Evolutionary conservation across 2,888 invertebrate genomes (phyloP).

Genomic region (Strigamia crassipes): DNA sequence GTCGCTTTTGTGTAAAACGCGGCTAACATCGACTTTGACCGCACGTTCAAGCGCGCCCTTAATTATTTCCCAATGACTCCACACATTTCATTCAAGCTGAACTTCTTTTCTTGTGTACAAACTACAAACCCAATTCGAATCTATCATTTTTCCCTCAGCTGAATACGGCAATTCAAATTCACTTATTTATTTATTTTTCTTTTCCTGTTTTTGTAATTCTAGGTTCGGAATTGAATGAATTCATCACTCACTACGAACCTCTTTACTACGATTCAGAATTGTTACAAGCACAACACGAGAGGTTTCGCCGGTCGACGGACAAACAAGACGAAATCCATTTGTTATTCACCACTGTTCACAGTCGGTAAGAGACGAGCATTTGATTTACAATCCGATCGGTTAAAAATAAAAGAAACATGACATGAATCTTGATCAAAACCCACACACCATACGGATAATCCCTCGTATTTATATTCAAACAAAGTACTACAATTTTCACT

Average conservation of each 20-base stretch:
- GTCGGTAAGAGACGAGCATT: constrained; percentile 63
- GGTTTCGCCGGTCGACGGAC: constrained; percentile 59
- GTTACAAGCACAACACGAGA: constrained; percentile 61
- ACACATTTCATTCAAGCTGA: constrained; percentile 29
- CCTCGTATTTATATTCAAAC: constrained; percentile 17
- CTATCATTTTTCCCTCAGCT: neutral
- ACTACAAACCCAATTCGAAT: neutral
- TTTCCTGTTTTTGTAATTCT: constrained; percentile 51
- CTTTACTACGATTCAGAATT: constrained; percentile 71
- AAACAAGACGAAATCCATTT: constrained; percentile 63
- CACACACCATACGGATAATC: neutral
- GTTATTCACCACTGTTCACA: constrained; percentile 69
- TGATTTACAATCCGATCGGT: constrained; percentile 29
- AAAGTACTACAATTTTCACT: constrained; percentile 13
- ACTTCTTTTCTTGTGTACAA: neutral
- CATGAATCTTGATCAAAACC: constrained; percentile 14
- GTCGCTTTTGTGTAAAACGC: constrained; percentile 26
- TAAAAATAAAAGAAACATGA: constrained; percentile 25
- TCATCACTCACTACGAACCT: constrained; percentile 79
- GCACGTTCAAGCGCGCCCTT: constrained; percentile 23
- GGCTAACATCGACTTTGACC: constrained; percentile 23
- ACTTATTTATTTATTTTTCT: constrained; percentile 18
- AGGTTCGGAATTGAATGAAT: constrained; percentile 74
- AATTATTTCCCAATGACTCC: constrained; percentile 40
- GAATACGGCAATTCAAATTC: neutral